Evolutionary conservation across 2,113 vertebrate genomes (phyloP).

Genomic region (Aegypius monachus): DNA sequence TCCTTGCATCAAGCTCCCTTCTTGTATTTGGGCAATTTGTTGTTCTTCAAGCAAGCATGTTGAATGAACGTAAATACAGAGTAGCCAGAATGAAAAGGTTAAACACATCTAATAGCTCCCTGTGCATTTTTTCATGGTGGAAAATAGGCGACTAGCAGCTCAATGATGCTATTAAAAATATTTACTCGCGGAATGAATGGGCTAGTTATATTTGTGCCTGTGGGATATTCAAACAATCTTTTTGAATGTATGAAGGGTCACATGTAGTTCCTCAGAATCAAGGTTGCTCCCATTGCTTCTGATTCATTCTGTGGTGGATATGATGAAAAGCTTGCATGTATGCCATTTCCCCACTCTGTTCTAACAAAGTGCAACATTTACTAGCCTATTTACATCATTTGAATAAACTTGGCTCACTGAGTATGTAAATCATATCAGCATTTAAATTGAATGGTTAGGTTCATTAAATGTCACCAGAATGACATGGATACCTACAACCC

Average conservation of each 20-base stretch:
- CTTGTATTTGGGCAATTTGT: neutral
- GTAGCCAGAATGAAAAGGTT: neutral
- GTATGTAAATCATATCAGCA: neutral
- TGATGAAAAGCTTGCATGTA: neutral
- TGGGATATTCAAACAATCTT: neutral
- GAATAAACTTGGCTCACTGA: neutral
- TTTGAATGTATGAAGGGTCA: neutral
- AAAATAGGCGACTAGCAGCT: neutral
- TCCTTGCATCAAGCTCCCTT: neutral
- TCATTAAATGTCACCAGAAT: neutral
- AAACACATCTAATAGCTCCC: neutral
- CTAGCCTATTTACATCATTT: neutral
- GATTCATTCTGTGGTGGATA: neutral
- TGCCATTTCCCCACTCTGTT: fast-evolving
- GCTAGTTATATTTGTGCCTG: neutral
- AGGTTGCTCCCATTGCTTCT: neutral
- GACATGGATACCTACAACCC: neutral
- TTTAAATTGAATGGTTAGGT: neutral
- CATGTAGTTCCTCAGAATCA: neutral
- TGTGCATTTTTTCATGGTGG: neutral
- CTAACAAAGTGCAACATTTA: neutral
- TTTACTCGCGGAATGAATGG: fast-evolving
- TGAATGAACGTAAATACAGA: neutral
- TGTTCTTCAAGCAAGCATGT: neutral
- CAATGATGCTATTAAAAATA: neutral